Percentiles rank a stretch among this genome's conserved stretches.
phyloP scores from a whole-genome alignment of 2,113 vertebrate species.

The Charadrius vociferus region DNA sequence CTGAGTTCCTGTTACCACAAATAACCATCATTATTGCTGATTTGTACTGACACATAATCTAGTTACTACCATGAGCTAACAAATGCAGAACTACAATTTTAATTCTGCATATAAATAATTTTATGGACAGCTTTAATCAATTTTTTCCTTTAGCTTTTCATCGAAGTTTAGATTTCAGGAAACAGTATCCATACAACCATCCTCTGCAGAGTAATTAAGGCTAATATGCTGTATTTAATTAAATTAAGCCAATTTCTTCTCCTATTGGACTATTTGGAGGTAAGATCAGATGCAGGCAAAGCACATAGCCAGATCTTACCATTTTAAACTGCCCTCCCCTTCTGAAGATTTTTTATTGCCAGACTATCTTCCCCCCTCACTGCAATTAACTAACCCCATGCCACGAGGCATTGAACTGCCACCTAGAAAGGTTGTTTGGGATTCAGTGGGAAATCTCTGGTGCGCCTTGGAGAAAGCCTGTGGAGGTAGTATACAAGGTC shows the following conservation, averaged over 20 bases:
- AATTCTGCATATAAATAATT: not conserved
- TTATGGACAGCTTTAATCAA: not conserved
- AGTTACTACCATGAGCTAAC: not conserved
- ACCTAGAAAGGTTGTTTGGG: not conserved
- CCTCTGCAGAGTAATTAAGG: not conserved
- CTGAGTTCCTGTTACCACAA: not conserved
- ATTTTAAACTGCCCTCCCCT: not conserved
- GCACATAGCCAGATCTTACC: not conserved
- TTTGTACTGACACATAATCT: not conserved
- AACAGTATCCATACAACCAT: not conserved
- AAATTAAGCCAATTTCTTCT: not conserved
- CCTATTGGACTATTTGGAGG: not conserved
- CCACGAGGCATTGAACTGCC: not conserved
- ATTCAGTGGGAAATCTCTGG: not conserved
- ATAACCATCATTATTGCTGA: not conserved
- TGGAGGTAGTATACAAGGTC: not conserved
- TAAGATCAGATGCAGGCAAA: not conserved
- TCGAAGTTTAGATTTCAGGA: not conserved
- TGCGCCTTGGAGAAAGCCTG: not conserved
- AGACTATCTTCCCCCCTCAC: rapidly evolving
- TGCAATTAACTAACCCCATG: not conserved
- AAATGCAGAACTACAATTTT: not conserved
- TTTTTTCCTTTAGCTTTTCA: not conserved
- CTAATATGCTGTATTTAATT: not conserved
- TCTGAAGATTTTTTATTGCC: not conserved